phyloP scores from a whole-genome alignment of 2,797 vertebrate species.

The Nothura maculosa region DNA sequence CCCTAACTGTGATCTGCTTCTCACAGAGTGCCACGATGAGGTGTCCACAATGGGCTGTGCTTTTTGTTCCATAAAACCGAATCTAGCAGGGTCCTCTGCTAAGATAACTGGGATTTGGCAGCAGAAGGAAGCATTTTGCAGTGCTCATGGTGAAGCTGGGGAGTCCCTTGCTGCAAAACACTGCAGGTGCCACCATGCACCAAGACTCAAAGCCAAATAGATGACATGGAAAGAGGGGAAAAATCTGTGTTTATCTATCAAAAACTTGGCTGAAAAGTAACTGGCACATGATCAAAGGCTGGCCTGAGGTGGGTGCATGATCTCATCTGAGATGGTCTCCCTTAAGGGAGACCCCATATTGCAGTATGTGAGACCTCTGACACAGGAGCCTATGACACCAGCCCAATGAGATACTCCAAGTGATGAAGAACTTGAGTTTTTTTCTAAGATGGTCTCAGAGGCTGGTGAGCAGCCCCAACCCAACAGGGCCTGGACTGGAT shows the following conservation, averaged over 20 bases:
- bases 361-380: not conserved
- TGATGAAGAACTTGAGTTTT: no score
- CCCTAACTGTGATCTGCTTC: not conserved
- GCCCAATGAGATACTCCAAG: no score
- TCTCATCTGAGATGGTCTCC: not conserved
- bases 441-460: not conserved
- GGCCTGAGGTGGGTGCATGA: not conserved
- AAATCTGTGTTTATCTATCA: not conserved
- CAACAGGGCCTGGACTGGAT: rapidly evolving
- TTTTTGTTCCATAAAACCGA: not conserved
- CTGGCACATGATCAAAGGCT: not conserved
- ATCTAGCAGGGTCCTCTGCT: not conserved
- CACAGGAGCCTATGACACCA: not conserved
- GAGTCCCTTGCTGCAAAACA: not conserved
- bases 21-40: not conserved
- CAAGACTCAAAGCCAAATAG: not conserved
- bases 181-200: not conserved
- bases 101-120: not conserved
- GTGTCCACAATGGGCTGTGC: not conserved
- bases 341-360: not conserved
- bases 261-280: not conserved
- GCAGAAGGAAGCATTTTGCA: not conserved
- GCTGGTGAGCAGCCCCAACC: not conserved
- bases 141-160: not conserved
- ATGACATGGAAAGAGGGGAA: not conserved